Base-by-base conservation (phyloP, 2,888 invertebrate species). In the Pristionchus japonicus region DNA sequence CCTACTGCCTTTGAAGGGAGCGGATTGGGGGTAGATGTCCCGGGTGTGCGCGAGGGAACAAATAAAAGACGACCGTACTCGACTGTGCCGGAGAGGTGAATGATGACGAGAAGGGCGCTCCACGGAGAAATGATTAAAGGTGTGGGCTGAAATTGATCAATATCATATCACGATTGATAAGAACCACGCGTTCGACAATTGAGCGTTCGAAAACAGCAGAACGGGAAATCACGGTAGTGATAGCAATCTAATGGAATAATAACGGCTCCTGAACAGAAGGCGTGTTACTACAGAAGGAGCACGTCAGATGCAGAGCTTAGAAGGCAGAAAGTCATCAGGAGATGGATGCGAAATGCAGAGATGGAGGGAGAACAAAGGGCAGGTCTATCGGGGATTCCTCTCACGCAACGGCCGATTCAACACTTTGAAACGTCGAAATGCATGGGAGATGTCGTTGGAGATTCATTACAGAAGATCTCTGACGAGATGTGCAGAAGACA, bases 61-160 rank as follows among this genome's bases (percentile, higher is more conserved):
- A 52, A 11, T 3, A 47, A 80, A 37, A 80, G 31, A 27, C 17
- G 23, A 85, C 85, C 61, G 40, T 57, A 85, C 85, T 67, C 64
- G 49, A 47, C 85, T 43, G 49, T 43, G 67, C 49, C 47, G 85
- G 43, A 43, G 34, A 85, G 49, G 64, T 43, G 64, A 67, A 85
- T 61, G 67, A 85, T 61, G 47, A 86, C 57, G 80, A 87, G 77
- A 47, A 87, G 61, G 9, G 80, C 40, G 43, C 31, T 52, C 87
- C 87, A 80, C n/a, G 87, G 80, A 64, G 80, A 80, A 80, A 87
- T 87, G 87, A 61, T 87, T 52, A 87, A 57, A 20, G 87, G 27
- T 80, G 77, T 80, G 86, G 27, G 57, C 77, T 80, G 87, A 23
- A 87, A 49, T 47, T 23, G 31, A 52, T 20, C 17, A 34, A 15